Conservation (phyloP, 1,140 invertebrate species). For the Drosophila punjabiensis region DNA sequence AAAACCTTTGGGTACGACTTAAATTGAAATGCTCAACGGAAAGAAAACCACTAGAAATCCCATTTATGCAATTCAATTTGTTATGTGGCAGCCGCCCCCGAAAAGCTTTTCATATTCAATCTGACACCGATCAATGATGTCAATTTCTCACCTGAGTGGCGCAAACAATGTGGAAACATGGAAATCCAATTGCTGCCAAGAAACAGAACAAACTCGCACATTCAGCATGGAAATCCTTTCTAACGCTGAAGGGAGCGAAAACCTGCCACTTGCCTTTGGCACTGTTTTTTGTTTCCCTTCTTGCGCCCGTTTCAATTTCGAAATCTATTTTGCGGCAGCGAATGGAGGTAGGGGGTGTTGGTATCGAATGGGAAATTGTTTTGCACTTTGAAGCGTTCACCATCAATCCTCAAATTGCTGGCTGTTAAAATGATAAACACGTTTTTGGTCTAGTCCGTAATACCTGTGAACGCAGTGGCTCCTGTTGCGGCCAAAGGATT, state of each 20-base stretch:
- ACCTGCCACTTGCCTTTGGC: constrained; percentile 37
- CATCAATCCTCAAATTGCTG: constrained; percentile 57
- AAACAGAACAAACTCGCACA: constrained; percentile 48
- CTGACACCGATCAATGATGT: constrained; percentile 62
- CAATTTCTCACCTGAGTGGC: constrained; percentile 59
- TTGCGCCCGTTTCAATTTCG: constrained; percentile 56
- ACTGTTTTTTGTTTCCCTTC: constrained; percentile 6
- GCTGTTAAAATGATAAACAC: constrained; percentile 51
- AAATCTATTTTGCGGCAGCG: constrained; percentile 40
- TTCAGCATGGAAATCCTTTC: constrained; percentile 62
- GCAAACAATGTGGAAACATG: constrained; percentile 48
- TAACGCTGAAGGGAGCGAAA: constrained; percentile 13
- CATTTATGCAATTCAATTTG: constrained; percentile 50
- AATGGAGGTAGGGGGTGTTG: not conserved
- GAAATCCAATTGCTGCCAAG: constrained; percentile 53
- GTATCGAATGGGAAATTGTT: constrained; percentile 33
- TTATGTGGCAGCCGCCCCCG: constrained; percentile 35
- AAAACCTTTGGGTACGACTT: constrained; percentile 6
- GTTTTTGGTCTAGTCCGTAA: constrained; percentile 32
- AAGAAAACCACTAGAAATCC: constrained; percentile 36
- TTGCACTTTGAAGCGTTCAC: constrained; percentile 51
- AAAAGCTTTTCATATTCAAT: constrained; percentile 49
- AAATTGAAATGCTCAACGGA: constrained; percentile 24
- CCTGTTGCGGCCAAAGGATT: constrained; percentile 12
- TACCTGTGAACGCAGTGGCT: constrained; percentile 15